Evolutionary conservation across 2,797 vertebrate species (phyloP).

Genomic region (Passerculus sandwichensis): DNA sequence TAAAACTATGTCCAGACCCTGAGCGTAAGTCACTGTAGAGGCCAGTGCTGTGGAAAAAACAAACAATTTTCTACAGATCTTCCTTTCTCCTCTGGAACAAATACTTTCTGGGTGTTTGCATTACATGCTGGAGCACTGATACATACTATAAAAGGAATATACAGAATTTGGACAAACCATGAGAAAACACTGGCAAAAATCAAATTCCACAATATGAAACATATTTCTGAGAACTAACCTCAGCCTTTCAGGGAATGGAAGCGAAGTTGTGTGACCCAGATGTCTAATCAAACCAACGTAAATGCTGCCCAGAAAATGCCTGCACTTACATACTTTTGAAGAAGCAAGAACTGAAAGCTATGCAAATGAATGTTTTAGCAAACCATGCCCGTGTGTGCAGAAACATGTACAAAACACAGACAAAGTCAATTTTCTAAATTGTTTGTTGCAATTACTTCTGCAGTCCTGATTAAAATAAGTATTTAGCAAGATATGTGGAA

Average conservation of each 20-base stretch:
- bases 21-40: neutral
- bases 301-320: neutral
- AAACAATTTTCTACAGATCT: neutral
- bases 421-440: constrained; percentile 7
- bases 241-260: neutral
- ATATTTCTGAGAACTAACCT: neutral
- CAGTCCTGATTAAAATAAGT: neutral
- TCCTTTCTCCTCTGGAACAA: neutral
- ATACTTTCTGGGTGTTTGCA: neutral
- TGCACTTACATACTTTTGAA: neutral
- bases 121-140: neutral
- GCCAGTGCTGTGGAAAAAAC: neutral
- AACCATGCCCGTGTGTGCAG: neutral
- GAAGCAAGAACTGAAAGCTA: neutral
- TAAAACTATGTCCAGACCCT: neutral
- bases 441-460: neutral
- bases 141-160: neutral
- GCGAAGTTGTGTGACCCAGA: neutral
- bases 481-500: neutral
- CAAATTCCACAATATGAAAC: neutral
- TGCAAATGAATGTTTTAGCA: neutral
- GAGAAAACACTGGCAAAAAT: neutral
- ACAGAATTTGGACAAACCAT: neutral
- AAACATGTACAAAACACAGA: neutral
- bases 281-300: neutral